Base-by-base conservation (phyloP, 2,888 invertebrate species). In the Coecobrya sp. region DNA sequence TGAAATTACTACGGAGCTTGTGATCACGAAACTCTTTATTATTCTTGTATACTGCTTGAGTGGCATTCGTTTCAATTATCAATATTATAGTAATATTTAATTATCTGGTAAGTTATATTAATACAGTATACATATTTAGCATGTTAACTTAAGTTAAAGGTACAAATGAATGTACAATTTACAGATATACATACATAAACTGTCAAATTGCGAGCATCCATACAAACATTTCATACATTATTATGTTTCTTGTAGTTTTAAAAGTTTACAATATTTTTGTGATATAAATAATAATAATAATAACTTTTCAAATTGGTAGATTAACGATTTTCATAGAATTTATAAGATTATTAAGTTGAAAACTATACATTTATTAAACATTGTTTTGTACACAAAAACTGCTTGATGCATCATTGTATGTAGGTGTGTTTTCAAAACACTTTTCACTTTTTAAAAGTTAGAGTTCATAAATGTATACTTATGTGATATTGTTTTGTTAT, bases 31-130 rank as follows among this genome's bases (percentile, higher is more conserved):
- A 84, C 84, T 65, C 30, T 86, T 76, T 86, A 76, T 86, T 70
- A 76, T 86, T 52, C 73, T 86, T 73, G 86, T 86, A 86, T 86
- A 76, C 86, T 86, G 86, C 42, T 86, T 86, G 86, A 86, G 62
- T 86, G 86, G 86, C 42, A 86, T 73, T 73, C 27, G 73, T 73
- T 86, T 86, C 86, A 30, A 45, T 11, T 45, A 73, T 45, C 19
- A 45, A 73, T 73, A 45, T 45, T 22, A 22, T 73, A 22, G 22
- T 27, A 45, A 76, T 76, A 68, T 25, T 49, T 7, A 42, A 73
- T 36, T 70, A 68, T 68, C 5, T 27, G 5, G 27, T 68, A 13
- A 65, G n/a, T n/a, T n/a, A n/a, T n/a, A n/a, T n/a, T 1, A 8
- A 36, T 36, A 55, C 30, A 36, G 30, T 70, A n/a, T 70, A 70